A percentile compares a stretch with the other conserved stretches of the same genome.
phyloP scores from a whole-genome alignment of 2,888 invertebrate genomes.

The Lithophane ornitopus region DNA sequence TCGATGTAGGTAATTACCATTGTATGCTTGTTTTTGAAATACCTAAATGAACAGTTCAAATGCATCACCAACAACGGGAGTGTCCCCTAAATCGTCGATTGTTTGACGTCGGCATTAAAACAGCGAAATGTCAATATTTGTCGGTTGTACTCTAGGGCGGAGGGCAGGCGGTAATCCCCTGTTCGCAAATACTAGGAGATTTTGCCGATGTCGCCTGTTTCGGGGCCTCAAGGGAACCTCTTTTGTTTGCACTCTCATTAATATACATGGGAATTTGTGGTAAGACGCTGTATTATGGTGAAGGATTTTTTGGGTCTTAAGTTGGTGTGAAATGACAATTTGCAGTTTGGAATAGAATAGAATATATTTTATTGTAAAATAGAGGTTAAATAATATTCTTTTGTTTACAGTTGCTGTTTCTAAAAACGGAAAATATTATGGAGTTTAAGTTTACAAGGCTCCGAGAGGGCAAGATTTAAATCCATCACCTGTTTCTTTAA shows the following conservation, averaged over 20 bases:
- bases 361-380: too few species aligned
- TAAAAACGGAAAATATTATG: background rate
- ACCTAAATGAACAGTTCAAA: constrained; percentile 34
- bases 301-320: constrained; percentile 63
- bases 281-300: constrained; percentile 60
- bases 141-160: constrained; percentile 74
- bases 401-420: constrained; percentile 21
- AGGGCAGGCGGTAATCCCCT: constrained; percentile 84
- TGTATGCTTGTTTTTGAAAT: too few species aligned
- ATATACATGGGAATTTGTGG: constrained; percentile 75
- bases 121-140: constrained; percentile 90
- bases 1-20: too few species aligned
- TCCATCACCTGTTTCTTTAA: too few species aligned
- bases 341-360: constrained; percentile 34
- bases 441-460: background rate
- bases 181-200: constrained; percentile 84
- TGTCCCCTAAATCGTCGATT: constrained; percentile 84
- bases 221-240: constrained; percentile 67
- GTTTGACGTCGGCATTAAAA: constrained; percentile 90
- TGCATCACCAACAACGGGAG: constrained; percentile 64
- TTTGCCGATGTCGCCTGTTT: constrained; percentile 78
- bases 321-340: constrained; percentile 51
- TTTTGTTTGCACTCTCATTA: constrained; percentile 81
- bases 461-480: too few species aligned
- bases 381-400: constrained; percentile 49